Base-by-base conservation (phyloP, 2,888 invertebrate genomes). In the Cephus sareptanus region DNA sequence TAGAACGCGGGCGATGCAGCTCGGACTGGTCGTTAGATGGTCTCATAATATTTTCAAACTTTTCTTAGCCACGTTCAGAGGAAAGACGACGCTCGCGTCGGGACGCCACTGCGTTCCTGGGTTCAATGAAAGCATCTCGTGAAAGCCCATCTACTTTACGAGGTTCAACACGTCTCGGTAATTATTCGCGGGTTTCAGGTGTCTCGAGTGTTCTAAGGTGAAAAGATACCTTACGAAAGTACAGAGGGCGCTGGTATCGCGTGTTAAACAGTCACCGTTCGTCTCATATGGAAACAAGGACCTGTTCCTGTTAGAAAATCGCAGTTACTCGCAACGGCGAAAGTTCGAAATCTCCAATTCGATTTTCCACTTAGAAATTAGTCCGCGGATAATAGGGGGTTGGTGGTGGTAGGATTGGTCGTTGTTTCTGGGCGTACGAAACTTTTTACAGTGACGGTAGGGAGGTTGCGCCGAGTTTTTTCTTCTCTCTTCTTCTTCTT, bases 11-110 rank as follows among this genome's bases (percentile, higher is more conserved):
- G 9, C 2, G 23, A 56, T 15, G 0, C 23, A 56, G 74, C 70
- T 75, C 30, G 70, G 56, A n/a, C 37, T 40, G 56, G 71, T 77
- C 75, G 74, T 75, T 74, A 35, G 74, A 77, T 71, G 77, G 75
- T 34, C 77, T 77, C 75, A 77, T 77, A 71, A 75, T 77, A 75
- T 77, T 77, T 75, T 79, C 34, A 74, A 56, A 69, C 23, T 75
- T 3, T 78, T 71, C 71, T 71, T 33, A 30, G 40, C 56, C 56
- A 23, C 56, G 15, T 56, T 2, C 2, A 56, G 56, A 56, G 56
- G 56, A 23, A 9, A 23, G 56, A 56, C 23, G 40, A 40, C 40
- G 40, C 40, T 0, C 0, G 40, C 15, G 40, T 40, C 40, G 40
- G 15, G 56, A 56, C 23, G 56, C 23, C 56, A 56, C 23, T 30